Percentiles rank a stretch among this genome's conserved stretches.
phyloP scores from a whole-genome alignment of 2,888 invertebrate species.

The Folsomia manolachei region DNA sequence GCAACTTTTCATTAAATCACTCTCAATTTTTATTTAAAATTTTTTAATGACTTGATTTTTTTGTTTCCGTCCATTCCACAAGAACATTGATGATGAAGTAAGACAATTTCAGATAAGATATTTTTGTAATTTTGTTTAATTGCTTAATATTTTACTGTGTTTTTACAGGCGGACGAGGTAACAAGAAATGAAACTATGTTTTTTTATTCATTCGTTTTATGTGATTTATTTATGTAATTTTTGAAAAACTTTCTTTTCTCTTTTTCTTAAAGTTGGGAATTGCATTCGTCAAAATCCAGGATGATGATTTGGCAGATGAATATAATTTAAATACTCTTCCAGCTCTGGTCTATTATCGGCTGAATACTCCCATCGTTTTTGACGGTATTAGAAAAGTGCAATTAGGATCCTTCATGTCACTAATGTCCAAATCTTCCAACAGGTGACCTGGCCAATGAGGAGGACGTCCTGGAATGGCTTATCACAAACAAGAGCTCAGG shows the following conservation, averaged over 20 bases:
- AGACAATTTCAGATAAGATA: neutral
- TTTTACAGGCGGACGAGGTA: slow-evolving; percentile 56
- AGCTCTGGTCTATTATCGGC: slow-evolving; percentile 86
- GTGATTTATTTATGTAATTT: too few relatives aligned
- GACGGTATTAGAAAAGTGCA: too few relatives aligned
- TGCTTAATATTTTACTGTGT: neutral
- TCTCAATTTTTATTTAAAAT: neutral
- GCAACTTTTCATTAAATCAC: too few relatives aligned
- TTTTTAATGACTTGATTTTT: neutral
- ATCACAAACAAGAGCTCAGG: slow-evolving; percentile 89
- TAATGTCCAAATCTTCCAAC: neutral
- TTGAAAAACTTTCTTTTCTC: too few relatives aligned
- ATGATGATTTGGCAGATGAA: slow-evolving; percentile 84
- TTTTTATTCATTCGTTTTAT: neutral
- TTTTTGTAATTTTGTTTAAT: neutral
- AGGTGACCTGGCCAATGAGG: slow-evolving; percentile 77
- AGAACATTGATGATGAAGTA: slow-evolving; percentile 67
- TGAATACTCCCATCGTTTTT: slow-evolving; percentile 90
- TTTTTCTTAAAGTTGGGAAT: slow-evolving; percentile 71
- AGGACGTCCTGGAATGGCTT: slow-evolving; percentile 89
- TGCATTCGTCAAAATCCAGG: slow-evolving; percentile 91
- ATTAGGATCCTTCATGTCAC: neutral
- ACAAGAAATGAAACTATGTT: slow-evolving; percentile 91
- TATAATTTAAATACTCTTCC: slow-evolving; percentile 80
- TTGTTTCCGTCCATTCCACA: neutral